Evolutionary conservation across 1,140 invertebrate genomes (phyloP), one percentile per base, ranked within the genome.

Genomic region (Ditylenchus dipsaci): DNA sequence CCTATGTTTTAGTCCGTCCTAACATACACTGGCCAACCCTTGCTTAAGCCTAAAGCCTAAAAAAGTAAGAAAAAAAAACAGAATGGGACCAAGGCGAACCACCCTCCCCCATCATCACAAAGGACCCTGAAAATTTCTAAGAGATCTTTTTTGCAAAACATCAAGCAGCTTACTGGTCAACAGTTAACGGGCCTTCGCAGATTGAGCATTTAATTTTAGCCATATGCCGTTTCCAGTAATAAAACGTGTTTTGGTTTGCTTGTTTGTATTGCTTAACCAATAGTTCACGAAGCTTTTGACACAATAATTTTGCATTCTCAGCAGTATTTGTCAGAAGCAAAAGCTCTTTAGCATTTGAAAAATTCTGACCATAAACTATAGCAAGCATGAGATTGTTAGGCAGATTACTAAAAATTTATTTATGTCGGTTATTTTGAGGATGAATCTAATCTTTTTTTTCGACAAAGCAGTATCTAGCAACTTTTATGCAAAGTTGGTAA

Each of bases 251-350:
- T 23, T 59, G n/a, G n/a, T n/a, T 15, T 26, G 23, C 57, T 59
- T 59, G 11, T 23, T 23, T 21, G 23, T 59, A 59, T 11, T 13
- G 23, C 17, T 30, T 21, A 13, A 59, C 23, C 11, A 59, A 21
- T 29, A 62, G 67, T 45, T 56, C 53, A 11, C 73, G 76, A 1
- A 75, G 29, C 23, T 65, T 69, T 17, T 74, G 42, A 43, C 43
- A 26, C 67, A 5, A 69, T n/a, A 57, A 33, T 27, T 47, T 66
- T 58, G 73, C 67, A 29, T 67, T 63, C 43, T 77, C 75, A 5
- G 27, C 45, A 15, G 76, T 21, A 30, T 77, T 71, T 15, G 75
- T 53, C 19, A 75, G 47, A 62, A 75, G 77, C 7, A 77, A 38
- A 27, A 78, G 74, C 3, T 69, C 19, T n/a, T 65, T 29, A 17